Conservation (phyloP, 2,797 vertebrate genomes). For the Oreochromis grahami region DNA sequence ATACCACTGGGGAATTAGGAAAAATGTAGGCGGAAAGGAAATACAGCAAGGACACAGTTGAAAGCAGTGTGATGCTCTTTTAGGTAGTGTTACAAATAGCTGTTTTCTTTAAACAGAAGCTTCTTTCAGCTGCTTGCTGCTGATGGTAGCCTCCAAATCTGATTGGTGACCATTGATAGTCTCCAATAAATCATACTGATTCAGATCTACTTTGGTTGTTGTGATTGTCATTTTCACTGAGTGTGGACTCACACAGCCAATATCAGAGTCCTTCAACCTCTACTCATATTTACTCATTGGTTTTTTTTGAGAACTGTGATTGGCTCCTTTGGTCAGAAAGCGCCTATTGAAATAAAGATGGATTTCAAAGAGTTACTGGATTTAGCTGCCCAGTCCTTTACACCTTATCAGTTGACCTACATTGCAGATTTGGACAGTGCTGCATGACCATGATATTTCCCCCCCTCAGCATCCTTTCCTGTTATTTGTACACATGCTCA, state of each 20-base stretch:
- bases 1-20: neutral
- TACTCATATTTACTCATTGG: neutral
- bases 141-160: neutral
- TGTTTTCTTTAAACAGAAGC: neutral
- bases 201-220: neutral
- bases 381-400: neutral
- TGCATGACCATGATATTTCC: neutral
- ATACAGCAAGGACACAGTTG: neutral
- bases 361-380: neutral
- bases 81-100: neutral
- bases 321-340: neutral
- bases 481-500: slow-evolving; percentile 10
- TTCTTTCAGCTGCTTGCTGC: neutral
- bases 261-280: neutral
- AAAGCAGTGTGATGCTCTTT: neutral
- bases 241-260: neutral
- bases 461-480: neutral
- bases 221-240: neutral
- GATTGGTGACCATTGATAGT: neutral
- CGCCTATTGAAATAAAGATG: neutral
- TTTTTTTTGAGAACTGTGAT: neutral
- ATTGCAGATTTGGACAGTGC: neutral
- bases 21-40: neutral
- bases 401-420: neutral
- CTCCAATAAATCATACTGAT: neutral